Base-by-base conservation (phyloP, 2,888 invertebrate species). In the Monoplex corrugatus region DNA sequence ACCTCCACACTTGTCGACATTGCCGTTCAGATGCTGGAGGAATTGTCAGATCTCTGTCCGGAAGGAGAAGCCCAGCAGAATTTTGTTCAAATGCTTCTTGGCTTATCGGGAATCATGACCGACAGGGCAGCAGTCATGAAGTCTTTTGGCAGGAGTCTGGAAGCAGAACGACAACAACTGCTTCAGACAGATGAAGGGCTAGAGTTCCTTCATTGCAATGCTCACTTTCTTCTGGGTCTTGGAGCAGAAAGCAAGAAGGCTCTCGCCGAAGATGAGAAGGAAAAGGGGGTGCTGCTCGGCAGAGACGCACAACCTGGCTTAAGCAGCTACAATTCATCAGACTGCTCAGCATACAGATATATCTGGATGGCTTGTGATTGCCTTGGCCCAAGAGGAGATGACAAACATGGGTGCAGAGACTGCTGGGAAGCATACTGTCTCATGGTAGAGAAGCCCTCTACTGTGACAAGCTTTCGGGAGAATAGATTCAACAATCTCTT, bases 401-500 rank as follows among this genome's bases (percentile, higher is more conserved):
- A 85, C 63, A 85, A 75, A 44, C 16, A 72, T 32, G 86, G 86
- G 5, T 72, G 68, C 40, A 87, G 86, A 32, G 86, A 87, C 44
- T 32, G 16, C n/a, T 87, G 86, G 86, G 23, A 32, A 32, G 86
- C 86, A 1, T 87, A 72, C 75, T 87, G 86, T 32, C n/a, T 68
- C 44, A 87, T 72, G 68, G 75, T 75, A 6, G 86, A 32, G 23
- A 35, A 35, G 38, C 28, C 35, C 6, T 87, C 80, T 23, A 23
- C 80, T 23, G 43, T 82, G 28, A 87, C 87, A 28, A 82, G 82
- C 82, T 87, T 87, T 16, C n/a, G 86, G 35, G 86, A 87, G 45
- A 87, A 87, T 32, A 6, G 75, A 6, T 87, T 87, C 35, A 87
- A 87, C 63, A 87, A 87, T 75, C 38, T 87, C 19, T 86, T 86